A percentile compares a stretch with the other conserved stretches of the same genome.
phyloP scores from a whole-genome alignment of 2,113 vertebrate genomes.

The Mystacornis crossleyi region DNA sequence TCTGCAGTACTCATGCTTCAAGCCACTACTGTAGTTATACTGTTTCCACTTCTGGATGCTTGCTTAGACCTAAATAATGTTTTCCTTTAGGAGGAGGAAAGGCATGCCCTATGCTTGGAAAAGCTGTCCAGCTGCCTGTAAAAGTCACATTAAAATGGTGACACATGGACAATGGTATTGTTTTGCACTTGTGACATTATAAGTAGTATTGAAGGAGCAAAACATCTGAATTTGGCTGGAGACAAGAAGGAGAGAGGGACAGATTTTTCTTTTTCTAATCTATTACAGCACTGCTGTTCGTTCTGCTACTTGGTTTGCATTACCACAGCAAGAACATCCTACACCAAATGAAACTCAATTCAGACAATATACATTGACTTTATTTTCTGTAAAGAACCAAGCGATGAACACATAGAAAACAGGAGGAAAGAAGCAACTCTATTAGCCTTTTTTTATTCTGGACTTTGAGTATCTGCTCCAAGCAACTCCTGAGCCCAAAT shows the following conservation, averaged over 20 bases:
- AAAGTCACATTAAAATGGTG: background rate
- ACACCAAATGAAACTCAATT: background rate
- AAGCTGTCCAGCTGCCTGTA: background rate
- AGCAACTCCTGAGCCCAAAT: background rate
- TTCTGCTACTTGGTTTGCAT: background rate
- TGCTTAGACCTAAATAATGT: background rate
- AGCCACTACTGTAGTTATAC: background rate
- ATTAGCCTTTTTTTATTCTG: background rate
- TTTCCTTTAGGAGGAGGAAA: background rate
- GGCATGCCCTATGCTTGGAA: background rate
- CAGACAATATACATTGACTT: background rate
- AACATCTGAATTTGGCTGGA: background rate
- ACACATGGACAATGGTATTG: rapidly evolving
- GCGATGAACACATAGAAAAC: background rate
- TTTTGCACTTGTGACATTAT: background rate
- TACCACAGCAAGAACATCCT: background rate
- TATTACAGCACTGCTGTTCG: background rate
- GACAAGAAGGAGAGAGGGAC: background rate
- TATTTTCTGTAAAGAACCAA: background rate
- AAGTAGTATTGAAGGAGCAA: background rate
- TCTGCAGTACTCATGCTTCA: background rate
- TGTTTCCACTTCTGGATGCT: background rate
- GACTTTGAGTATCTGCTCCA: background rate
- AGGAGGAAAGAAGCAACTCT: background rate
- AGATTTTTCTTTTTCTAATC: background rate